Evolutionary conservation across 2,888 invertebrate genomes (phyloP).

Genomic region (Catocala nupta): DNA sequence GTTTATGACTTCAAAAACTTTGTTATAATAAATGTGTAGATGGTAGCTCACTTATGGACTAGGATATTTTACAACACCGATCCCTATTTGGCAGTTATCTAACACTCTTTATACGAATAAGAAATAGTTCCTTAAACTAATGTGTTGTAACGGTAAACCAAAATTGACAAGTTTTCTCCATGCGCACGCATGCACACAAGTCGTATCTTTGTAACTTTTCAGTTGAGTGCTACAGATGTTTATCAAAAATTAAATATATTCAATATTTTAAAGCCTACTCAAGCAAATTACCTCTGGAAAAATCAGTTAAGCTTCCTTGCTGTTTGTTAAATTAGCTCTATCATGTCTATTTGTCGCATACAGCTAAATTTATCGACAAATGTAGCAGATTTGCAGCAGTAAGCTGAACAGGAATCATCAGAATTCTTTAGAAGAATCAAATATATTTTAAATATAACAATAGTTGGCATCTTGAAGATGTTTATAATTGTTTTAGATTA

Average conservation of each 20-base stretch:
- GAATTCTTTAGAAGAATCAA: slow-evolving; percentile 16
- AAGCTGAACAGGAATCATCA: slow-evolving; percentile 22
- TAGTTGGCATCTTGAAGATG: slow-evolving; percentile 28
- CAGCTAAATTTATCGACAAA: slow-evolving; percentile 4
- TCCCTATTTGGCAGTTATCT: slow-evolving; percentile 85
- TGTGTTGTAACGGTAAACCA: slow-evolving; percentile 64
- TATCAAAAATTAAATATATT: slow-evolving; percentile 20
- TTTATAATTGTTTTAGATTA: slow-evolving; percentile 12
- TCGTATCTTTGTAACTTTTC: slow-evolving; percentile 27
- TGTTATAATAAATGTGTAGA: slow-evolving; percentile 35
- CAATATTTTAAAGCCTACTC: slow-evolving; percentile 11
- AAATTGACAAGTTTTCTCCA: slow-evolving; percentile 70
- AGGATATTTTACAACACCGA: slow-evolving; percentile 82
- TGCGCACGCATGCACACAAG: slow-evolving; percentile 25
- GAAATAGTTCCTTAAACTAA: slow-evolving; percentile 58
- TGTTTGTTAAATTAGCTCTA: slow-evolving; percentile 1
- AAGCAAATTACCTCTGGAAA: slow-evolving; percentile 9
- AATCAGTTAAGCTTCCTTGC: not conserved
- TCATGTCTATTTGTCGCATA: slow-evolving; percentile 1
- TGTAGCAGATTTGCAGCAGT: slow-evolving; percentile 1
- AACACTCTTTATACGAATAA: slow-evolving; percentile 71
- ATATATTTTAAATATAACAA: slow-evolving; percentile 12
- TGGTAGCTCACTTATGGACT: slow-evolving; percentile 73
- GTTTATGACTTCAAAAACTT: slow-evolving; percentile 32
- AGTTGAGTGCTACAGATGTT: slow-evolving; percentile 19